Evolutionary conservation across 2,113 vertebrate species (phyloP).

Genomic region (Rousettus leschenaultii): DNA sequence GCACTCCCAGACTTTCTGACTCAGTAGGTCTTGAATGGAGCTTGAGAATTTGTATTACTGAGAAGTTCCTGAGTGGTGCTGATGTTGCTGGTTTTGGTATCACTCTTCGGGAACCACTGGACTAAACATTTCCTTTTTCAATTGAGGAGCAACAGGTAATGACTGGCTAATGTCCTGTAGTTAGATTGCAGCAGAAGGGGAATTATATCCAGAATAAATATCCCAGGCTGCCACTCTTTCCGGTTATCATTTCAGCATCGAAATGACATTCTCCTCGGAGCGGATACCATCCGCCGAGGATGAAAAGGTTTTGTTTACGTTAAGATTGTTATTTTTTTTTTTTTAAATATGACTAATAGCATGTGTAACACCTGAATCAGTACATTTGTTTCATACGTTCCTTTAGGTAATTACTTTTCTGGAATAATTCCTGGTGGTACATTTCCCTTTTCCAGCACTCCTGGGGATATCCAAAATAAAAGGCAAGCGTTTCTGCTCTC

Average conservation of each 20-base stretch:
- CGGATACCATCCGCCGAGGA: background rate
- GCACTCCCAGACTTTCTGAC: background rate
- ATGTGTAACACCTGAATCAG: background rate
- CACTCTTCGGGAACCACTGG: background rate
- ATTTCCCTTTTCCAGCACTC: slow-evolving; percentile 27
- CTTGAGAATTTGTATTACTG: background rate
- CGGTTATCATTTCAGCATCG: background rate
- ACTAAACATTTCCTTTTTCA: background rate
- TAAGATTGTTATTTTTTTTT: background rate
- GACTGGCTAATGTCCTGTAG: background rate
- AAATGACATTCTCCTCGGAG: background rate
- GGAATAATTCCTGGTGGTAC: slow-evolving; percentile 11
- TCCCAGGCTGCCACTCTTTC: background rate
- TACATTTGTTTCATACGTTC: slow-evolving; percentile 8
- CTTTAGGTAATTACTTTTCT: slow-evolving; percentile 40
- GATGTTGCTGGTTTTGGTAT: background rate
- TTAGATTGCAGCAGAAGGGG: background rate
- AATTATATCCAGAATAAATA: background rate
- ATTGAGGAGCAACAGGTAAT: background rate
- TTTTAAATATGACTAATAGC: background rate
- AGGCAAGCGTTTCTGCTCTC: slow-evolving; percentile 38
- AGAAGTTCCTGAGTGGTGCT: background rate
- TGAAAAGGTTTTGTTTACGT: background rate
- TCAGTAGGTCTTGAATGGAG: background rate
- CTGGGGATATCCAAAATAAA: slow-evolving; percentile 27